These are phyloP conservation scores for Mylabris sibirica DNA, from an alignment of 2,888 invertebrate species.

Conservation along the genomic window DNA sequence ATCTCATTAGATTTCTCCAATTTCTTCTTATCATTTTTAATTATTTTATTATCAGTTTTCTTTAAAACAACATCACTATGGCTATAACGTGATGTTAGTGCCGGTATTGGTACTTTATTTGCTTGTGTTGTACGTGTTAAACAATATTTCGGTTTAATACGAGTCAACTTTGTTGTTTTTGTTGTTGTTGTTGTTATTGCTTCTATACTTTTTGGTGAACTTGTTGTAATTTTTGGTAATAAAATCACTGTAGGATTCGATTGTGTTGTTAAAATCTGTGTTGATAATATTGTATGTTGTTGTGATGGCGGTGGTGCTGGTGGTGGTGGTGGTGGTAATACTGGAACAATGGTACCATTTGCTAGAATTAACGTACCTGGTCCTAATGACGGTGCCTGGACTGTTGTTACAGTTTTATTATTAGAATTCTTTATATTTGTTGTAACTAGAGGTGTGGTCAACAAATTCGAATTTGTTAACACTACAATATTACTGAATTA, in stretches of 20 bases:
- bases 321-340: slow-evolving; percentile 48
- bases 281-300: slow-evolving; percentile 29
- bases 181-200: slow-evolving; percentile 10
- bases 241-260: slow-evolving; percentile 42
- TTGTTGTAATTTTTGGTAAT: slow-evolving; percentile 27
- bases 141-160: slow-evolving; percentile 45
- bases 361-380: slow-evolving; percentile 58
- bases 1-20: slow-evolving; percentile 15
- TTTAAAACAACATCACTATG: slow-evolving; percentile 36
- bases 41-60: slow-evolving; percentile 27
- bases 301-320: slow-evolving; percentile 7
- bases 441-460: slow-evolving; percentile 51
- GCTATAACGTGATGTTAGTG: slow-evolving; percentile 54
- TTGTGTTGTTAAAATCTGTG: slow-evolving; percentile 41
- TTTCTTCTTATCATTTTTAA: slow-evolving; percentile 28
- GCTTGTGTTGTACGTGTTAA: slow-evolving; percentile 57
- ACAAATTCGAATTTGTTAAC: slow-evolving; percentile 49
- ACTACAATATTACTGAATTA: slow-evolving; percentile 40
- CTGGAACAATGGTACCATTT: slow-evolving; percentile 57
- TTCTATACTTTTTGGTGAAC: slow-evolving; percentile 7
- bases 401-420: slow-evolving; percentile 31
- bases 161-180: slow-evolving; percentile 22
- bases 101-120: slow-evolving; percentile 61
- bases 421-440: slow-evolving; percentile 46
- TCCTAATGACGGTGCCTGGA: slow-evolving; percentile 45